Evolutionary conservation across 2,888 invertebrate species (phyloP).

Genomic region (Merodon equestris): DNA sequence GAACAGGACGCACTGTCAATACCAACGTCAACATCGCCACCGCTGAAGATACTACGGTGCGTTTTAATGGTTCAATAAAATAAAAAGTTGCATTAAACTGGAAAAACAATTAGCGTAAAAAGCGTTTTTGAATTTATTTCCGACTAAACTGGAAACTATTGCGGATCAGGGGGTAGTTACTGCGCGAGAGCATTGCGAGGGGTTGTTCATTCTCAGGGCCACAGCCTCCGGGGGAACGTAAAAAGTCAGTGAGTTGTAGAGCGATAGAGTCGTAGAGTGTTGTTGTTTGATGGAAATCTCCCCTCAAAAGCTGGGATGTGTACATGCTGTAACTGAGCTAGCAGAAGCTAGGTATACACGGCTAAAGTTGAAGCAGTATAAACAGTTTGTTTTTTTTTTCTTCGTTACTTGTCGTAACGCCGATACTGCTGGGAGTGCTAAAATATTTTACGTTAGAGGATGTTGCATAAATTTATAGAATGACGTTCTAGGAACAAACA

Average conservation of each 20-base stretch:
- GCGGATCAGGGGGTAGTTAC: constrained; percentile 43
- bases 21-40: background rate
- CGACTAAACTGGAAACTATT: constrained; percentile 65
- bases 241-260: constrained; percentile 29
- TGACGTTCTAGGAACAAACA: constrained; percentile 45
- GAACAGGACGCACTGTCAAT: constrained; percentile 25
- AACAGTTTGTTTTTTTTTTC: background rate
- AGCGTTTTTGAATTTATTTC: constrained; percentile 71
- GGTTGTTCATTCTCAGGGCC: background rate
- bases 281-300: constrained; percentile 56
- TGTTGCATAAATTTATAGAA: constrained; percentile 64
- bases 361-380: no score
- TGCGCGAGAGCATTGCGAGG: no score
- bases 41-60: constrained; percentile 55
- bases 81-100: constrained; percentile 74
- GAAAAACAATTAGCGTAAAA: constrained; percentile 78
- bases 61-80: constrained; percentile 67
- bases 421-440: constrained; percentile 56
- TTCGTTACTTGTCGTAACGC: constrained; percentile 52
- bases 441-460: constrained; percentile 60
- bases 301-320: background rate
- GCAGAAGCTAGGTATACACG: no score
- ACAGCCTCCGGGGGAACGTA: constrained; percentile 52
- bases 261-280: constrained; percentile 15
- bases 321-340: no score